Conservation (phyloP, 2,797 vertebrate species). For the Sebastes nivosus region DNA sequence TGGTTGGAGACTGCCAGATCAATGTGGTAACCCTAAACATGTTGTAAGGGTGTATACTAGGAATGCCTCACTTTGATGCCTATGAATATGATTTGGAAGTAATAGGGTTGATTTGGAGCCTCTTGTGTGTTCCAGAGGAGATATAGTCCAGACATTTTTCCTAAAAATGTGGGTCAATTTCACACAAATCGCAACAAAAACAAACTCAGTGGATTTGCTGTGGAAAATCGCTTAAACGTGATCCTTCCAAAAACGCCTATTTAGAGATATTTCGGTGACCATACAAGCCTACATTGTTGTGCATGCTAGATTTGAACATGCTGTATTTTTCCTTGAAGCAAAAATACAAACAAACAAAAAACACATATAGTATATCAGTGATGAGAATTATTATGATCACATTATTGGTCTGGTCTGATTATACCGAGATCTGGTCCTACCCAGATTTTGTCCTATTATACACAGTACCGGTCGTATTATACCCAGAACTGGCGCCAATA, state of each 20-base stretch:
- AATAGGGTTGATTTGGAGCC: not conserved
- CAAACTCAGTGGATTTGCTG: not conserved
- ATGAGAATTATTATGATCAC: not conserved
- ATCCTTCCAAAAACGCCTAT: not conserved
- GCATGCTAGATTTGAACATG: not conserved
- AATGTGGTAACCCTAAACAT: not conserved
- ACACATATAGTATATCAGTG: not conserved
- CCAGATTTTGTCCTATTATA: not conserved
- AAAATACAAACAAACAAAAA: not conserved
- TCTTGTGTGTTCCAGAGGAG: not conserved
- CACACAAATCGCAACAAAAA: not conserved
- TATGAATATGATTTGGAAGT: not conserved
- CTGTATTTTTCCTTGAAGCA: not conserved
- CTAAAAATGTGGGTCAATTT: not conserved
- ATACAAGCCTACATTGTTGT: not conserved
- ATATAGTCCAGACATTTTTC: not conserved
- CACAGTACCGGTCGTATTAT: accelerated
- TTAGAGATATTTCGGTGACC: not conserved
- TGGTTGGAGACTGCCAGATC: not conserved
- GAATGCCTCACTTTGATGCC: not conserved
- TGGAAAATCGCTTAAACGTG: not conserved
- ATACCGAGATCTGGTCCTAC: not conserved
- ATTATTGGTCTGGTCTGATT: not conserved
- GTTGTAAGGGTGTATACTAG: not conserved
- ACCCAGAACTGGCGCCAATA: too few relatives aligned